Percentiles rank a stretch among this genome's conserved stretches.
These are phyloP conservation scores for Cyrtonyx montezumae DNA, from an alignment of 2,113 vertebrate genomes.

Conservation along the genomic window DNA sequence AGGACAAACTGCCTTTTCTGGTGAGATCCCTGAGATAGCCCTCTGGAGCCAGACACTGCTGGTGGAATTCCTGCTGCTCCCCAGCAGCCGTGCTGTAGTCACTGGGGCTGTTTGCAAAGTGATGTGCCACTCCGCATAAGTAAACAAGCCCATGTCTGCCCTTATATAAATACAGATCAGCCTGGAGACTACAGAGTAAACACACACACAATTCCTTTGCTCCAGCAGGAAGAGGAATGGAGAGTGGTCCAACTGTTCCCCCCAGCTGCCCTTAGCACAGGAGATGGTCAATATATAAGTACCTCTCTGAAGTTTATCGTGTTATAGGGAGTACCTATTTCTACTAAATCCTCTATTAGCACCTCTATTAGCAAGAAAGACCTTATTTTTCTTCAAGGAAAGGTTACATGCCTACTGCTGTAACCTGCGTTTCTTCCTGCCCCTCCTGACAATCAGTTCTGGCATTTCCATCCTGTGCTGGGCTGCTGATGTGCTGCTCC, in stretches of 20 bases:
- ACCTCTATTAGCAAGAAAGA: not conserved
- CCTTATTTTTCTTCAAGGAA: not conserved
- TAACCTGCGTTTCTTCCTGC: not conserved
- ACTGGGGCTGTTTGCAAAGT: not conserved
- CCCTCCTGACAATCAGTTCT: not conserved
- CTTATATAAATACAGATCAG: constrained; percentile 15
- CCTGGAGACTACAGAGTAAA: constrained; percentile 11
- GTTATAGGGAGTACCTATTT: not conserved
- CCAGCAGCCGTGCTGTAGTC: not conserved
- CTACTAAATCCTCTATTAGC: not conserved
- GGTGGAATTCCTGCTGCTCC: not conserved
- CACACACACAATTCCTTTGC: constrained; percentile 4
- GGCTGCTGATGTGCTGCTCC: fast-evolving
- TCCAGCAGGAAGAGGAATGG: not conserved
- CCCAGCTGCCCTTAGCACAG: not conserved
- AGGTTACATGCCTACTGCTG: not conserved
- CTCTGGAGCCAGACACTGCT: not conserved
- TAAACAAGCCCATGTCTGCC: not conserved
- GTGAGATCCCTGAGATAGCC: not conserved
- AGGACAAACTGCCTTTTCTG: not conserved
- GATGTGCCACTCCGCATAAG: not conserved
- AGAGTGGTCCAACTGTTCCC: not conserved
- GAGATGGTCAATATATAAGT: not conserved
- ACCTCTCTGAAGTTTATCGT: not conserved
- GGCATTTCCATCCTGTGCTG: not conserved